Evolutionary conservation across 1,140 invertebrate species (phyloP), one percentile per base, ranked within the genome.

Genomic region (Drosophila repletoides): DNA sequence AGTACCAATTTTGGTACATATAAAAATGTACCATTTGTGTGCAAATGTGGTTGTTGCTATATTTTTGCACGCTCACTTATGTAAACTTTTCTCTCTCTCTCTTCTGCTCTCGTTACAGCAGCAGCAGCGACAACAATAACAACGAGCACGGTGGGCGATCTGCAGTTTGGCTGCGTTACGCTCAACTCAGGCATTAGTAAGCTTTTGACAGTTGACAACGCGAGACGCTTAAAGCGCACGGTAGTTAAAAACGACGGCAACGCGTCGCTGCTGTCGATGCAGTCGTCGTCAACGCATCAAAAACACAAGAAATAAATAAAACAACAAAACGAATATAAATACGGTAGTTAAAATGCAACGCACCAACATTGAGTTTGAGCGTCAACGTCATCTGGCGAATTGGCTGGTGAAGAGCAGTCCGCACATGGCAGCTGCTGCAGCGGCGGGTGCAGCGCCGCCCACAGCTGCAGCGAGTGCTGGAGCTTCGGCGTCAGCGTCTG

Each of bases 381-480:
- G 89, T 69, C 89, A 89, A 76, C 75, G 88, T 76, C 89, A 89
- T 76, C 72, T 90, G 76, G 83, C 89, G 67, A 89, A 90, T 74
- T 90, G 89, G 89, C 75, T 90, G 34, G 79, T 89, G 36, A 88
- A 89, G 53, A 89, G 88, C 55, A 88, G 89, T 59, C 88, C 89
- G 22, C 89, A 90, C 68, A 90, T 90, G 89, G 79, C 89, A 46
- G 87, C 77, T 46, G 84, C 89, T 12, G 68, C 76, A 43, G 72
- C 71, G 24, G 76, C 72, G 17, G 60, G 64, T 29, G 60, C 60
- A 31, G 38, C 59, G 34, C 59, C 63, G 59, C 29, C 53, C 45
- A 51, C 59, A 64, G 52, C 49, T 26, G 31, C 45, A 58, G 24
- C 66, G 33, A 22, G 41, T 56, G 22, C 63, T 21, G 46, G 29